Conservation (phyloP, 2,797 vertebrate genomes). For the Tiaroga cobitis region DNA sequence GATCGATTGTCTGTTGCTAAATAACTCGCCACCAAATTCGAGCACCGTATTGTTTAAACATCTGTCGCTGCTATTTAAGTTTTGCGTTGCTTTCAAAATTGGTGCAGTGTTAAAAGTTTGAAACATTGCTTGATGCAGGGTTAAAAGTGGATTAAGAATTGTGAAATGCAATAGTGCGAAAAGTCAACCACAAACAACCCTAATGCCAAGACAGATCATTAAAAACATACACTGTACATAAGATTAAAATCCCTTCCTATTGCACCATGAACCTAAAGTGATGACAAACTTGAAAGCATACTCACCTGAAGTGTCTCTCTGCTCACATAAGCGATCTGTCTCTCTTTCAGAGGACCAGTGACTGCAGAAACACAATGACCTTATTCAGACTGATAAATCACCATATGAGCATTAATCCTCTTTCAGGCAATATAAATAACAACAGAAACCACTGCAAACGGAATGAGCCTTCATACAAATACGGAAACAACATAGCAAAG, state of each 20-base stretch:
- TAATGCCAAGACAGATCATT: not conserved
- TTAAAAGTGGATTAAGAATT: not conserved
- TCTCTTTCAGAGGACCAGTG: slow-evolving; percentile 87
- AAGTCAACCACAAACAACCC: not conserved
- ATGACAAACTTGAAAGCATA: not conserved
- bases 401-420: slow-evolving; percentile 10
- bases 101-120: too few species aligned
- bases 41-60: not conserved
- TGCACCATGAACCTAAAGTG: not conserved
- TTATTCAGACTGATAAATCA: slow-evolving; percentile 28
- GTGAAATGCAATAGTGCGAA: not conserved
- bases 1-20: not conserved
- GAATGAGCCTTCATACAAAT: not conserved
- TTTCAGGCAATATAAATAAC: slow-evolving; percentile 23
- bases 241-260: not conserved
- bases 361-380: slow-evolving; percentile 71
- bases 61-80: not conserved
- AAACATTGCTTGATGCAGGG: too few species aligned
- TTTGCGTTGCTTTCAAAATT: not conserved
- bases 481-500: not conserved
- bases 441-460: not conserved
- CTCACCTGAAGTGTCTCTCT: slow-evolving; percentile 88
- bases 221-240: not conserved
- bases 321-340: slow-evolving; percentile 89
- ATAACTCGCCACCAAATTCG: too few species aligned